A percentile compares a stretch with the other conserved stretches of the same genome.
Evolutionary conservation across 2,113 vertebrate species (phyloP).

Genomic region (Camelus bactrianus): DNA sequence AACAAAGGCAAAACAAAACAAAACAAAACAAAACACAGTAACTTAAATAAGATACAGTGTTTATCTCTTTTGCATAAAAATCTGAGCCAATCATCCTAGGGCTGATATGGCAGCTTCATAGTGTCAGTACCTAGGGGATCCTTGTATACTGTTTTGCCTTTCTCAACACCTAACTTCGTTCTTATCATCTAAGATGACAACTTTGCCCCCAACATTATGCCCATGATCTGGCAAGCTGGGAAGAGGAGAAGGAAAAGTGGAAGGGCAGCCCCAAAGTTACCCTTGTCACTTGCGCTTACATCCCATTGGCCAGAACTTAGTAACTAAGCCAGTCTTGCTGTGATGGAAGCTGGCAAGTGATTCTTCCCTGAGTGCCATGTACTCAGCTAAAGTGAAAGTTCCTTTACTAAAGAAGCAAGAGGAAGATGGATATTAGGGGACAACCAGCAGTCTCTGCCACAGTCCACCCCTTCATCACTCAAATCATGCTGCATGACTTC

Average conservation of each 20-base stretch:
- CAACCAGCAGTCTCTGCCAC: background rate
- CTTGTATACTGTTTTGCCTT: background rate
- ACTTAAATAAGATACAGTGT: background rate
- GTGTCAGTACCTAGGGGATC: background rate
- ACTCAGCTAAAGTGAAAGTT: background rate
- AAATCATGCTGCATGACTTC: background rate
- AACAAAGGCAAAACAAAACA: background rate
- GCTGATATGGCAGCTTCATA: background rate
- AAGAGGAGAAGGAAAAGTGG: background rate
- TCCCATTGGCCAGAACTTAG: background rate
- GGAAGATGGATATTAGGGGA: background rate
- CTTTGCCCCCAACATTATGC: background rate
- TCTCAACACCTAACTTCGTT: background rate
- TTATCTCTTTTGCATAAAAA: background rate
- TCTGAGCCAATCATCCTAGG: background rate
- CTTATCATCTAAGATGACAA: background rate
- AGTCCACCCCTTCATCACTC: background rate
- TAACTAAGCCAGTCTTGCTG: background rate
- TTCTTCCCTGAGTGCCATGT: background rate
- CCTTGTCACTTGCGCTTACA: background rate
- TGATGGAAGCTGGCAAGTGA: background rate
- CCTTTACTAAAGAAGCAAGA: background rate
- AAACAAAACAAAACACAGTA: background rate
- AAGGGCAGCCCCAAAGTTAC: background rate
- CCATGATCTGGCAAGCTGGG: background rate